Evolutionary conservation across 2,888 invertebrate species (phyloP).

Genomic region (Lissonota sp.): DNA sequence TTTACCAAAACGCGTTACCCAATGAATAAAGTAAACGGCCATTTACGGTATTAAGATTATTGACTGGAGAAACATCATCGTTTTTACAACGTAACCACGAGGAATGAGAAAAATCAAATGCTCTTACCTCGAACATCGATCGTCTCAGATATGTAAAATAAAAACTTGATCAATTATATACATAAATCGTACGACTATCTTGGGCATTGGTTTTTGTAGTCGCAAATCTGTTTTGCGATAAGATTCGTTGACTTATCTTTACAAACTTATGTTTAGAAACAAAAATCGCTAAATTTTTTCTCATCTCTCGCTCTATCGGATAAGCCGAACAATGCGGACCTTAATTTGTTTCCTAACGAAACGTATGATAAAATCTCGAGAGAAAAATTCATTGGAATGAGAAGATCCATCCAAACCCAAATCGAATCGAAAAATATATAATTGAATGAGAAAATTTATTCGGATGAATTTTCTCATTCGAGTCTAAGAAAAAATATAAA

Average conservation of each 20-base stretch:
- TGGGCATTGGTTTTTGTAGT: neutral
- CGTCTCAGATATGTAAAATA: neutral
- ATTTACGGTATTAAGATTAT: too few species aligned
- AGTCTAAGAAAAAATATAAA: neutral
- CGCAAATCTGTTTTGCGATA: constrained; percentile 16
- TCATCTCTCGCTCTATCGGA: neutral
- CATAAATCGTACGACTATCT: constrained; percentile 30
- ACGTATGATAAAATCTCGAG: constrained; percentile 10
- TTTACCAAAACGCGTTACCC: too few species aligned
- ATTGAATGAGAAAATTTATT: too few species aligned
- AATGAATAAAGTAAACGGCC: too few species aligned
- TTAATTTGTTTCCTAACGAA: constrained; percentile 11
- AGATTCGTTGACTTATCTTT: constrained; percentile 23
- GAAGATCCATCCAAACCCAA: too few species aligned
- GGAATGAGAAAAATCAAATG: neutral
- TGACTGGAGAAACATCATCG: neutral
- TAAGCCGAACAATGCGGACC: neutral
- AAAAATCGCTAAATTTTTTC: constrained; percentile 3
- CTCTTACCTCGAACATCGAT: too few species aligned
- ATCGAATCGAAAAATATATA: too few species aligned
- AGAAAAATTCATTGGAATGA: too few species aligned
- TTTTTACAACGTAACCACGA: neutral
- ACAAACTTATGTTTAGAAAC: constrained; percentile 34
- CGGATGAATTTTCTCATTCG: neutral
- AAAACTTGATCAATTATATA: neutral